Conservation (phyloP, 2,113 vertebrate genomes). For the Choloepus hoffmanni region DNA sequence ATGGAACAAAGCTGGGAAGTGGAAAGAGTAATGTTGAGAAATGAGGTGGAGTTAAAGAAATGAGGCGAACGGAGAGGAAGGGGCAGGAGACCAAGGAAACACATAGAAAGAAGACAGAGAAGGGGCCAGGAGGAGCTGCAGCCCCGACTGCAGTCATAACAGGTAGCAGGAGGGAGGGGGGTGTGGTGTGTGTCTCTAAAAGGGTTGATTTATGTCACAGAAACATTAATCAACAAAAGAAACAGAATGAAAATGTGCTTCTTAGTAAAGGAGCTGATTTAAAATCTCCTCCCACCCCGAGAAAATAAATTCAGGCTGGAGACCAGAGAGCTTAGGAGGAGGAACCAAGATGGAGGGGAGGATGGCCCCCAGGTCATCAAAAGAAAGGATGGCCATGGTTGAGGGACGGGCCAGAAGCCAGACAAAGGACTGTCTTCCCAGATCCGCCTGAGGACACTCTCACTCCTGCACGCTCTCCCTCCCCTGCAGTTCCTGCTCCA, state of each 20-base stretch:
- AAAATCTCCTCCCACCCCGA: background rate
- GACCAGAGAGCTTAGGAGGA: background rate
- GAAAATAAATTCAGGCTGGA: background rate
- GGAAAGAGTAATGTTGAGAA: background rate
- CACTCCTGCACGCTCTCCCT: background rate
- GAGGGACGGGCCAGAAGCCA: background rate
- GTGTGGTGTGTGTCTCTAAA: fast-evolving
- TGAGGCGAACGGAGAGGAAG: background rate
- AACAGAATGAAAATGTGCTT: background rate
- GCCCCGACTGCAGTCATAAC: fast-evolving
- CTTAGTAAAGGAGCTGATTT: background rate
- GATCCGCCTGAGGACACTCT: background rate
- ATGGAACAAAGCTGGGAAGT: background rate
- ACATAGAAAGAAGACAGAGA: too few relatives aligned
- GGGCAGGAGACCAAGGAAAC: background rate
- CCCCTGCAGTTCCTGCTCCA: background rate
- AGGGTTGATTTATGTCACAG: background rate
- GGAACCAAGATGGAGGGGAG: background rate
- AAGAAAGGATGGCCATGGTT: background rate
- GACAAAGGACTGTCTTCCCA: background rate
- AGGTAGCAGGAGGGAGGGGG: too few relatives aligned
- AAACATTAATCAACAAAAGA: background rate
- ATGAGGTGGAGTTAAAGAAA: background rate
- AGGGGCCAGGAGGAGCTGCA: background rate
- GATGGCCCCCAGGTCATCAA: background rate